phyloP scores from a whole-genome alignment of 1,140 invertebrate genomes.

The Brachionus sp. region DNA sequence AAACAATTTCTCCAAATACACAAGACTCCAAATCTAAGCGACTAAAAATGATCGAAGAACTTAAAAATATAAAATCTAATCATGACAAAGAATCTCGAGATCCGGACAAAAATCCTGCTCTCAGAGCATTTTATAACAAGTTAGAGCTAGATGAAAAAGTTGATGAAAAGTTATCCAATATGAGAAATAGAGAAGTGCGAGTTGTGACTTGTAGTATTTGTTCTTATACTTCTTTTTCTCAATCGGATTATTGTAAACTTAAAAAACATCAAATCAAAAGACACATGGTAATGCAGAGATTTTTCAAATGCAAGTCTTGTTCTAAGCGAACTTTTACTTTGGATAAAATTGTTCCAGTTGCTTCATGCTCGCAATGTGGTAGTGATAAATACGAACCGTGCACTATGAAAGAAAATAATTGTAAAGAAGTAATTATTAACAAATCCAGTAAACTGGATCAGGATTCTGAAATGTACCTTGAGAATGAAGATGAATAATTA shows the following conservation, averaged over 20 bases:
- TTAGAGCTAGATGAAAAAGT: constrained; percentile 28
- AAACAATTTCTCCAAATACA: neutral
- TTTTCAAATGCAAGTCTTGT: constrained; percentile 44
- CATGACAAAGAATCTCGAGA: constrained; percentile 31
- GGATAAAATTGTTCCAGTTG: constrained; percentile 14
- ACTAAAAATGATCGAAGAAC: constrained; percentile 29
- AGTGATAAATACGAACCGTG: constrained; percentile 32
- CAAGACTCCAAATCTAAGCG: neutral
- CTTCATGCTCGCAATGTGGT: constrained; percentile 30
- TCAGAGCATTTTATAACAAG: constrained; percentile 22
- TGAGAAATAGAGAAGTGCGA: constrained; percentile 20
- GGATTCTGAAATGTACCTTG: constrained; percentile 31
- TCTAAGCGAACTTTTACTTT: constrained; percentile 28
- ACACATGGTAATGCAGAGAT: constrained; percentile 18
- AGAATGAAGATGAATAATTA: constrained; percentile 9
- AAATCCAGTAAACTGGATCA: constrained; percentile 1
- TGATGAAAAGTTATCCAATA: constrained; percentile 19
- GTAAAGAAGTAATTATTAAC: neutral
- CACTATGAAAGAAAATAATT: constrained; percentile 37
- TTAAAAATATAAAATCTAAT: constrained; percentile 6
- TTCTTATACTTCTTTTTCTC: constrained; percentile 35
- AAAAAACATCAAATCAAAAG: constrained; percentile 31
- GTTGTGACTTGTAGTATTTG: constrained; percentile 20
- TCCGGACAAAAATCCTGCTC: constrained; percentile 34
- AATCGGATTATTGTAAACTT: constrained; percentile 40